Evolutionary conservation across 2,113 vertebrate species (phyloP).

Genomic region (Clarias macrocephalus): DNA sequence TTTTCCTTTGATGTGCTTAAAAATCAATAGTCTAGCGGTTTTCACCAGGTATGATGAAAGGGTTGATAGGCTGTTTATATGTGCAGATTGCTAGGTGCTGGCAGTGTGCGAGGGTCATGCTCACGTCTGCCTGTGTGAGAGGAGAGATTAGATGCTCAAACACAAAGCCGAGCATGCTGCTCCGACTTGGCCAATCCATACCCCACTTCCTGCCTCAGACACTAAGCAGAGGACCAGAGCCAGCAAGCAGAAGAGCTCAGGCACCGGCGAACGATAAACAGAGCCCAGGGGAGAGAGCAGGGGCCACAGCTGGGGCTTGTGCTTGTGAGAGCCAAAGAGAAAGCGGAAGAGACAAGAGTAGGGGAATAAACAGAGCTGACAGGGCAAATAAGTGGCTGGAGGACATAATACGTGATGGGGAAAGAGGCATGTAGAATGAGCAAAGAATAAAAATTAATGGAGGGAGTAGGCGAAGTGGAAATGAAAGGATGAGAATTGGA

Average conservation of each 20-base stretch:
- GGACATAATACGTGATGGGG: slow-evolving; percentile 19
- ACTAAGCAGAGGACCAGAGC: slow-evolving; percentile 43
- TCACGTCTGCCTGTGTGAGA: slow-evolving; percentile 17
- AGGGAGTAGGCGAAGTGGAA: slow-evolving; percentile 1
- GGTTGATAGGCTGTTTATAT: slow-evolving; percentile 28
- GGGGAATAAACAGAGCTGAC: slow-evolving; percentile 41
- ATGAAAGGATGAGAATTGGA: slow-evolving; percentile 11
- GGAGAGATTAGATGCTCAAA: slow-evolving; percentile 43
- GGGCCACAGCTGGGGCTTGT: slow-evolving; percentile 38
- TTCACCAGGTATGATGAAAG: background rate
- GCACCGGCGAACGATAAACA: slow-evolving; percentile 43
- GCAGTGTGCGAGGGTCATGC: slow-evolving; percentile 12
- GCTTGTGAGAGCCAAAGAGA: slow-evolving; percentile 9
- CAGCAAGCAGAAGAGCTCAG: slow-evolving; percentile 23
- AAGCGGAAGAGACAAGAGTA: slow-evolving; percentile 26
- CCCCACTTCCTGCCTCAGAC: slow-evolving; percentile 44
- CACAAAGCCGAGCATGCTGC: slow-evolving; percentile 18
- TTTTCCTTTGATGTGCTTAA: slow-evolving; percentile 7
- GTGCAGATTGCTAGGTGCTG: slow-evolving; percentile 18
- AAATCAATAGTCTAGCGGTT: background rate
- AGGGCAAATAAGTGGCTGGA: slow-evolving; percentile 27
- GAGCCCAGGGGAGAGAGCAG: slow-evolving; percentile 31
- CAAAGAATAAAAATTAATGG: slow-evolving; percentile 44
- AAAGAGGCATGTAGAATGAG: slow-evolving; percentile 24
- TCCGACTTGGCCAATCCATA: slow-evolving; percentile 17